phyloP scores from a whole-genome alignment of 2,888 invertebrate genomes.

The Stenichneumon culpator region DNA sequence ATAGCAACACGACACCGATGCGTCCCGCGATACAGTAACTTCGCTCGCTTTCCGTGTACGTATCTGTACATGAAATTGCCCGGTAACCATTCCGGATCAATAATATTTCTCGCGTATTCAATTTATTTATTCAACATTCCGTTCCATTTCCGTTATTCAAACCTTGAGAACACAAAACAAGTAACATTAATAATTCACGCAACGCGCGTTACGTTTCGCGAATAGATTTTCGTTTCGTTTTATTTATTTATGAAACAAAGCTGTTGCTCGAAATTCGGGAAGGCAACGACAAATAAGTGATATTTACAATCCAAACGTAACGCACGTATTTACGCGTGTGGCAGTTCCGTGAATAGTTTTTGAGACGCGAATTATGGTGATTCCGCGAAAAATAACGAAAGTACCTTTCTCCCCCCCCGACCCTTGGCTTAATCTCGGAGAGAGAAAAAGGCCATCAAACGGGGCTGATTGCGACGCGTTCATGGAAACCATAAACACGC shows the following conservation, averaged over 20 bases:
- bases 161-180: neutral
- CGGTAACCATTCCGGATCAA: slow-evolving; percentile 50
- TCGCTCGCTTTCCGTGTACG: slow-evolving; percentile 4
- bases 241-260: neutral
- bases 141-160: neutral
- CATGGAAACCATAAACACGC: slow-evolving; percentile 78
- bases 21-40: slow-evolving; percentile 71
- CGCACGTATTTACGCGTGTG: slow-evolving; percentile 30
- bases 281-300: slow-evolving; percentile 1
- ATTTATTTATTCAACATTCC: slow-evolving; percentile 16
- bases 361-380: slow-evolving; percentile 65
- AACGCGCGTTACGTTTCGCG: neutral
- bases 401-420: slow-evolving; percentile 17
- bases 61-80: slow-evolving; percentile 34
- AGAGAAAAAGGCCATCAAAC: slow-evolving; percentile 73
- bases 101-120: slow-evolving; percentile 40
- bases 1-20: slow-evolving; percentile 69
- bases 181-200: neutral
- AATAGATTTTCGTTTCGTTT: neutral
- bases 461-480: slow-evolving; percentile 75
- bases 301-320: slow-evolving; percentile 54
- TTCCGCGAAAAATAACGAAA: slow-evolving; percentile 70
- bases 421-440: slow-evolving; percentile 57
- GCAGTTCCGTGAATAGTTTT: slow-evolving; percentile 60
- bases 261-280: neutral